A percentile compares a stretch with the other conserved stretches of the same genome.
Conservation (phyloP, 2,888 invertebrate species). For the Merodon equestris region DNA sequence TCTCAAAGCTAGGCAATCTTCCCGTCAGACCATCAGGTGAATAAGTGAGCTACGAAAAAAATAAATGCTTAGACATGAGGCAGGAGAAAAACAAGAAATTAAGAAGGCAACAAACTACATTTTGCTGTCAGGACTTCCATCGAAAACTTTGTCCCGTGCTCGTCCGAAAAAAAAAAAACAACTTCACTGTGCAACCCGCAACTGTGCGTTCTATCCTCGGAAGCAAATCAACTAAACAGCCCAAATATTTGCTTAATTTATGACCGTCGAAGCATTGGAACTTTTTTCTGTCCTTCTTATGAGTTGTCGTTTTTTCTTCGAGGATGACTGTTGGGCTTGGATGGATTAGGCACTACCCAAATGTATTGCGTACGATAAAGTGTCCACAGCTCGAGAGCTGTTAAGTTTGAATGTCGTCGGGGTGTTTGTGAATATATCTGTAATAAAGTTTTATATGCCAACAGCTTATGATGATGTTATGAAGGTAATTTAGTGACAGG, state of each 20-base stretch:
- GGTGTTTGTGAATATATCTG: slow-evolving; percentile 43
- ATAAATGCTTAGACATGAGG: background rate
- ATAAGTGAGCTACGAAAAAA: slow-evolving; percentile 1
- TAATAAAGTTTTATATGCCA: slow-evolving; percentile 61
- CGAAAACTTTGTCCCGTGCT: slow-evolving; percentile 34
- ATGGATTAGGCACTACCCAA: slow-evolving; percentile 35
- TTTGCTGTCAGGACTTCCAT: slow-evolving; percentile 33
- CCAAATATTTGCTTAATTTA: slow-evolving; percentile 67
- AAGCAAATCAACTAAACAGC: slow-evolving; percentile 58
- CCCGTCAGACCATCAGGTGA: slow-evolving; percentile 30
- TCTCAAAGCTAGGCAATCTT: slow-evolving; percentile 24
- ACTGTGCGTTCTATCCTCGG: background rate
- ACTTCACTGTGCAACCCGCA: slow-evolving; percentile 25
- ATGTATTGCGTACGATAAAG: slow-evolving; percentile 47
- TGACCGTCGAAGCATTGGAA: slow-evolving; percentile 56
- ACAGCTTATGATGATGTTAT: slow-evolving; percentile 66
- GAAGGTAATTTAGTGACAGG: slow-evolving; percentile 66
- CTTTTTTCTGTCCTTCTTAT: slow-evolving; percentile 27
- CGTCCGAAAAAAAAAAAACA: slow-evolving; percentile 34
- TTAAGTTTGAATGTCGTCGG: slow-evolving; percentile 34
- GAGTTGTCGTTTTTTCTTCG: background rate
- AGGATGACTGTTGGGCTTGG: too few relatives aligned
- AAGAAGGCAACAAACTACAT: slow-evolving; percentile 30
- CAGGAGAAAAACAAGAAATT: slow-evolving; percentile 5
- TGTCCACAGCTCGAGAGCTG: slow-evolving; percentile 51